phyloP scores from a whole-genome alignment of 2,888 invertebrate species.

The Andrena bucephala region DNA sequence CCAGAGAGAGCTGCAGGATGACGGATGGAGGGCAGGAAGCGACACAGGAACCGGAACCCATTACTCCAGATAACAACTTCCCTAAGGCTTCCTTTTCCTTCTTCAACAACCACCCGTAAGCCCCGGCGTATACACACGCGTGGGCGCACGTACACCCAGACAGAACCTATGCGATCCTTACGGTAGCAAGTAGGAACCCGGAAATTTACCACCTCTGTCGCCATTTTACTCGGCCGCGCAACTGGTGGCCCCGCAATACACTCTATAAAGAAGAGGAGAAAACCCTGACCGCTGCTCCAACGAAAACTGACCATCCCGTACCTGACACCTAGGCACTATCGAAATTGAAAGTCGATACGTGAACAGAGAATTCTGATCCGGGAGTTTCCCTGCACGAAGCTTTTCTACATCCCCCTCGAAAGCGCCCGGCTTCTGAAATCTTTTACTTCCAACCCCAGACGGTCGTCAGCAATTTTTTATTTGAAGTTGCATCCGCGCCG shows the following conservation, averaged over 20 bases:
- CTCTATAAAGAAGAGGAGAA: conserved; percentile 13
- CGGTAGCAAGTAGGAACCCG: conserved; percentile 64
- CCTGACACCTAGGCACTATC: too few relatives aligned
- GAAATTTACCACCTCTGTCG: conserved; percentile 78
- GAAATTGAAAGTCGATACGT: not conserved
- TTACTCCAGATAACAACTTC: conserved; percentile 79
- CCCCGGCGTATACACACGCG: conserved; percentile 45
- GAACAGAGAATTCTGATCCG: not conserved
- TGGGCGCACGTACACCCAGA: not conserved
- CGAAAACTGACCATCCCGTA: conserved; percentile 22
- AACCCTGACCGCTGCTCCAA: conserved; percentile 24
- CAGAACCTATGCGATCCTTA: conserved; percentile 40
- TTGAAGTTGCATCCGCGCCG: too few relatives aligned
- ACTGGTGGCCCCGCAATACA: conserved; percentile 74
- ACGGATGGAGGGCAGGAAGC: conserved; percentile 76
- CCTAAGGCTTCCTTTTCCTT: conserved; percentile 78
- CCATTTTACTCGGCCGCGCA: conserved; percentile 72
- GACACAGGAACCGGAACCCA: conserved; percentile 79
- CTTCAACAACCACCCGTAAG: conserved; percentile 71
- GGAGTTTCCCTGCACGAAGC: not conserved
- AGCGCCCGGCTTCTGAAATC: too few relatives aligned
- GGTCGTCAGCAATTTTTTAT: too few relatives aligned
- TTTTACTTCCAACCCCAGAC: too few relatives aligned
- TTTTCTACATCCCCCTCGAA: too few relatives aligned
- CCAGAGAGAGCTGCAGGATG: conserved; percentile 66